phyloP scores from a whole-genome alignment of 1,140 invertebrate genomes.

The Solen grandis region DNA sequence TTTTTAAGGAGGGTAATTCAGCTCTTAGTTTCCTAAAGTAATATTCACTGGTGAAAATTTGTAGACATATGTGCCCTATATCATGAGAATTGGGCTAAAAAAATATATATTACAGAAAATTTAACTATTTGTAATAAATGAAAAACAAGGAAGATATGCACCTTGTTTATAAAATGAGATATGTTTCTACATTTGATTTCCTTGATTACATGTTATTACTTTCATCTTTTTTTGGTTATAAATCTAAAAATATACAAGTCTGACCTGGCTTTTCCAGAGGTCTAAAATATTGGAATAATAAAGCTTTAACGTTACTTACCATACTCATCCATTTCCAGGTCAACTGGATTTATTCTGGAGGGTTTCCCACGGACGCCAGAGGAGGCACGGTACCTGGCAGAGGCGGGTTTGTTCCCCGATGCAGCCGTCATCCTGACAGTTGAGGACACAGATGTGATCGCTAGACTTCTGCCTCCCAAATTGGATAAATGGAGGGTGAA shows the following conservation, averaged over 20 bases:
- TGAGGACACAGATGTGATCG: slow-evolving; percentile 77
- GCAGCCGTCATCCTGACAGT: slow-evolving; percentile 75
- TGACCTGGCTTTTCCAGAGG: neutral
- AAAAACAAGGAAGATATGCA: too few species aligned
- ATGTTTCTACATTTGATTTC: neutral
- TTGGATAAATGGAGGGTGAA: slow-evolving; percentile 79
- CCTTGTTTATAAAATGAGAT: too few species aligned
- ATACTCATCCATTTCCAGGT: slow-evolving; percentile 60
- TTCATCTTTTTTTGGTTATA: neutral
- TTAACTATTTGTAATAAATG: too few species aligned
- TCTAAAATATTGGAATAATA: neutral
- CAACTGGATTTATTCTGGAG: slow-evolving; percentile 80
- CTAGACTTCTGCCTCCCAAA: slow-evolving; percentile 77
- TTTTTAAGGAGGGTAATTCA: neutral
- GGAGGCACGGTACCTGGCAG: slow-evolving; percentile 77
- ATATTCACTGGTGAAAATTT: neutral
- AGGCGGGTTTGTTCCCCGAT: slow-evolving; percentile 79
- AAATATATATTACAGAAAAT: neutral
- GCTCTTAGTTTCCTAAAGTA: neutral
- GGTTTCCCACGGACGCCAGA: slow-evolving; percentile 79
- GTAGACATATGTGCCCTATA: neutral
- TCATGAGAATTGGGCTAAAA: neutral
- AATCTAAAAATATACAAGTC: neutral
- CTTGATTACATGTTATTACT: neutral
- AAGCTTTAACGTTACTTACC: neutral